Evolutionary conservation across 2,888 invertebrate species (phyloP).

Genomic region (Drosophila merina): DNA sequence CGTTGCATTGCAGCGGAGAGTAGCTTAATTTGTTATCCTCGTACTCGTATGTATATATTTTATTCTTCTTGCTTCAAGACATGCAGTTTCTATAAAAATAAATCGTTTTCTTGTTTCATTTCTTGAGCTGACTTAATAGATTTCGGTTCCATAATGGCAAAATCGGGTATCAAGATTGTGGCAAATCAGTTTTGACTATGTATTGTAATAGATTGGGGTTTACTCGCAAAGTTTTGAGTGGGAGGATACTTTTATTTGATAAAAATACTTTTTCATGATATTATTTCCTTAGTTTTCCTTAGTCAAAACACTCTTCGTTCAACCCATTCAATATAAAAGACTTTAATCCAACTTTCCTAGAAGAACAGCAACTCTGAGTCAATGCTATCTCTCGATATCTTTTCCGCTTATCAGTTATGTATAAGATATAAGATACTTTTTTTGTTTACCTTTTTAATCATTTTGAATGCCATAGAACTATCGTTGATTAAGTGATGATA

Average conservation of each 20-base stretch:
- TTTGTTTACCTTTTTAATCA: constrained; percentile 3
- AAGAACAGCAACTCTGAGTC: constrained; percentile 27
- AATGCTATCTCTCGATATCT: constrained; percentile 27
- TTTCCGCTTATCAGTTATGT: constrained; percentile 44
- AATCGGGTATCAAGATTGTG: constrained; percentile 3
- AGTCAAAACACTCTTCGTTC: constrained; percentile 7
- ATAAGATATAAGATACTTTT: constrained; percentile 17
- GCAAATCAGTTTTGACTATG: constrained; percentile 8
- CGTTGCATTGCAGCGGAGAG: constrained; percentile 54
- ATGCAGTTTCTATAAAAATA: constrained; percentile 23
- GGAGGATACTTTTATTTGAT: not conserved
- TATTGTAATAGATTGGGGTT: too few species aligned
- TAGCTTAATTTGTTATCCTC: constrained; percentile 28
- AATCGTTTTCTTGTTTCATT: constrained; percentile 2
- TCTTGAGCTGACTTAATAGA: constrained; percentile 27
- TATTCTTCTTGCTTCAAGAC: constrained; percentile 21
- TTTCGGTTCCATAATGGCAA: constrained; percentile 9
- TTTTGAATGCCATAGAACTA: constrained; percentile 30
- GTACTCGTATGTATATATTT: constrained; percentile 3
- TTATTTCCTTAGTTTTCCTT: not conserved
- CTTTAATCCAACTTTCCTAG: constrained; percentile 14
- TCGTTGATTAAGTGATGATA: constrained; percentile 54
- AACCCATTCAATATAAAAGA: not conserved
- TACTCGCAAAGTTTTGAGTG: not conserved
- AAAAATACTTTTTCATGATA: not conserved